Evolutionary conservation across 2,888 invertebrate species (phyloP).

Genomic region (Caradrina kadenii): DNA sequence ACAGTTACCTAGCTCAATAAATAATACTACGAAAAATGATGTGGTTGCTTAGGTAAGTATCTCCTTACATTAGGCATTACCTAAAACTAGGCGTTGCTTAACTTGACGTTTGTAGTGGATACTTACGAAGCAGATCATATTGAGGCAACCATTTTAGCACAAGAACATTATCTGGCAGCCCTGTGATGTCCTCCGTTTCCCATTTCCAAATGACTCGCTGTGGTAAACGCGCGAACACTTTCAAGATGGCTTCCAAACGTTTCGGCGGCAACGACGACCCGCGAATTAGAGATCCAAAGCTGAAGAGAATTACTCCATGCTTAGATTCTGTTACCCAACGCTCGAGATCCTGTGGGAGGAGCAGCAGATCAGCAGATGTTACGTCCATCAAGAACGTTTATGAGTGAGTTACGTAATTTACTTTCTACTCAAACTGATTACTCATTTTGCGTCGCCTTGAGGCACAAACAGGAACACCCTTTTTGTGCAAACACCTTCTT

Average conservation of each 20-base stretch:
- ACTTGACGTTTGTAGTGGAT: neutral
- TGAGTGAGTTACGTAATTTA: too few relatives aligned
- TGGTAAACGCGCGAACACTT: conserved; percentile 90
- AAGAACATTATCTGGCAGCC: conserved; percentile 90
- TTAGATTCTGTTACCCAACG: conserved; percentile 90
- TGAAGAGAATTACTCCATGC: conserved; percentile 92
- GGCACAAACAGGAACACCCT: too few relatives aligned
- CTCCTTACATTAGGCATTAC: too few relatives aligned
- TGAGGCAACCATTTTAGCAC: conserved; percentile 92
- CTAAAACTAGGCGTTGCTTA: too few relatives aligned
- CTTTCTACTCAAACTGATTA: too few relatives aligned
- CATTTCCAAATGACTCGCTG: conserved; percentile 94
- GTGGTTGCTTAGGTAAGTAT: too few relatives aligned
- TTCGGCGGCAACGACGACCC: conserved; percentile 90
- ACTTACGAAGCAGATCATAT: conserved; percentile 92
- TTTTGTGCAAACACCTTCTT: too few relatives aligned
- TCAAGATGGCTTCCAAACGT: conserved; percentile 89
- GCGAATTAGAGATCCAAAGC: conserved; percentile 93
- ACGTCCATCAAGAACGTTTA: too few relatives aligned
- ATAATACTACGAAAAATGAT: too few relatives aligned
- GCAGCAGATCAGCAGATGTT: neutral
- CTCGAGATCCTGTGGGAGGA: conserved; percentile 83
- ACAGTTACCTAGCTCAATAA: too few relatives aligned
- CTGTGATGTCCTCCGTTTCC: conserved; percentile 90
- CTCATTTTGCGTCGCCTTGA: too few relatives aligned